Conservation (phyloP, 23 tunicate genomes). For the Styela plicata region DNA sequence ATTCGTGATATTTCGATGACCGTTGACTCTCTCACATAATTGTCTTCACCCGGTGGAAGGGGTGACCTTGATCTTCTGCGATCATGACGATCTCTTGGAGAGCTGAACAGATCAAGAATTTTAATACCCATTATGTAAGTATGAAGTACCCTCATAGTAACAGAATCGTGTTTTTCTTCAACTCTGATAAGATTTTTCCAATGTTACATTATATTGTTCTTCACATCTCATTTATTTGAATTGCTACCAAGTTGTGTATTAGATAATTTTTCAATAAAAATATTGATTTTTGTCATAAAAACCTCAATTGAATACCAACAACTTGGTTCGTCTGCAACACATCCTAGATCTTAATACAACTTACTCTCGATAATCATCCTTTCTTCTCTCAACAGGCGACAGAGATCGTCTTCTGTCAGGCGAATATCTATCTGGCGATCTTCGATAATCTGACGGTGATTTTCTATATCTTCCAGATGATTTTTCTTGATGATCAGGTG, state of each 20-base stretch:
- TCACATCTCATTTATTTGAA: too few relatives aligned
- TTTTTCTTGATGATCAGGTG: not conserved
- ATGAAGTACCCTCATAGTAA: too few relatives aligned
- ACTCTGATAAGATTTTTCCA: too few relatives aligned
- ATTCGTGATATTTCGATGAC: not conserved
- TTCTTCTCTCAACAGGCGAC: not conserved
- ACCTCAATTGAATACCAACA: too few relatives aligned
- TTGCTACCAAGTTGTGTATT: too few relatives aligned
- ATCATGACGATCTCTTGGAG: conserved; percentile 3
- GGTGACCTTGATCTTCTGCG: conserved; percentile 6
- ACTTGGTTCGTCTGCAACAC: too few relatives aligned
- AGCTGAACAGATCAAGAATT: not conserved
- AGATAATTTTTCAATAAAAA: too few relatives aligned
- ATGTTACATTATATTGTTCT: too few relatives aligned
- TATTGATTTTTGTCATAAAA: too few relatives aligned
- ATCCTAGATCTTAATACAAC: not conserved
- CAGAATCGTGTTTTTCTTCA: too few relatives aligned
- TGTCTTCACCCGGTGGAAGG: not conserved
- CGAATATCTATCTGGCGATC: conserved; percentile 10
- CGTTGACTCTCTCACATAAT: not conserved
- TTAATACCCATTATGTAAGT: too few relatives aligned
- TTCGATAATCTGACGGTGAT: conserved; percentile 16
- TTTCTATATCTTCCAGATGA: not conserved
- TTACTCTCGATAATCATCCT: not conserved
- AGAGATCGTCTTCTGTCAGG: conserved; percentile 15